Evolutionary conservation across 1,140 invertebrate species (phyloP).

Genomic region (Babylonia areolata): DNA sequence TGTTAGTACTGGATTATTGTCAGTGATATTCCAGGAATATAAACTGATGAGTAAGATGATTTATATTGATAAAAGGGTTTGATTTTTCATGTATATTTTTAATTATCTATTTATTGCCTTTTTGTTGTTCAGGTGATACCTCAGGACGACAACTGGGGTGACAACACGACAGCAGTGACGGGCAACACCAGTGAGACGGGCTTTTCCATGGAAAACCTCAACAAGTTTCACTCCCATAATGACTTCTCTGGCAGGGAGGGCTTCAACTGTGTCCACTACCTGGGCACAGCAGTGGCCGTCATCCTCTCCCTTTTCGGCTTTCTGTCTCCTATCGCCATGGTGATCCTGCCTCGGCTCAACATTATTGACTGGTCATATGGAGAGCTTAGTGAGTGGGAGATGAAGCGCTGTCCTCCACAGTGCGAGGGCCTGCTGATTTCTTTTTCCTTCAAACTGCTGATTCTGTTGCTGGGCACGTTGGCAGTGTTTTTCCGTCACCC

Average conservation of each 20-base stretch:
- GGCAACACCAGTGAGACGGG: conserved; percentile 92
- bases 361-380: conserved; percentile 78
- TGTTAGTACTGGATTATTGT: too few relatives aligned
- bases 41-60: too few relatives aligned
- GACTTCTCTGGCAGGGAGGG: conserved; percentile 69
- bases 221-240: conserved; percentile 69
- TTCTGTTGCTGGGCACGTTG: conserved; percentile 96
- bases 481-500: conserved; percentile 80
- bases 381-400: neutral
- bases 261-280: conserved; percentile 76
- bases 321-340: conserved; percentile 94
- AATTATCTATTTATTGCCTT: neutral
- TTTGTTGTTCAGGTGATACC: conserved; percentile 85
- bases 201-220: conserved; percentile 90
- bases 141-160: conserved; percentile 97
- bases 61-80: too few relatives aligned
- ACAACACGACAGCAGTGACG: conserved; percentile 97
- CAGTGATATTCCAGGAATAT: too few relatives aligned
- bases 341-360: conserved; percentile 87
- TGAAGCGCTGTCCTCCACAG: conserved; percentile 84
- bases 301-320: conserved; percentile 90
- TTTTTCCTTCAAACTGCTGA: conserved; percentile 92
- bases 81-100: too few relatives aligned
- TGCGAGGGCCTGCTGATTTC: conserved; percentile 93
- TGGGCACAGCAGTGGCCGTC: conserved; percentile 84